Evolutionary conservation across 2,797 vertebrate genomes (phyloP), one percentile per base, ranked within the genome.

Genomic region (Pterois miles): DNA sequence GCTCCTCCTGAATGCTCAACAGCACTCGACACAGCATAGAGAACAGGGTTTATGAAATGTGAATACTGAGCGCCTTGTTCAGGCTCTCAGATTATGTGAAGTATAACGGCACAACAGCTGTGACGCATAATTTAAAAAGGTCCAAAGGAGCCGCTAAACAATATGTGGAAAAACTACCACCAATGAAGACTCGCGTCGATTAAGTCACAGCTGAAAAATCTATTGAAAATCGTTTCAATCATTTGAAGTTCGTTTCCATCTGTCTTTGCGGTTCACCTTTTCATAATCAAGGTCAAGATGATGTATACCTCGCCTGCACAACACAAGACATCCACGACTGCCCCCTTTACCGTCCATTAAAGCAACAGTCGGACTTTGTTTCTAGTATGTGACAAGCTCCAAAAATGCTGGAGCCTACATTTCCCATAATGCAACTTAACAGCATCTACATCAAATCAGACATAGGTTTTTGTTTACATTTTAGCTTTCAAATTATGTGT

Each of bases 91-190:
- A 27, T 74, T 29, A 57, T 68, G n/a, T 58, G 6, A 20, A 31
- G 53, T 36, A 34, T 31, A 58, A 63, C 3, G 10, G 43, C 46
- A 59, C 53, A 52, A 33, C 71, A 72, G 74, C 73, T 76, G 43
- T 6, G 18, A 25, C 4, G 2, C 36, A 68, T 31, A 31, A 48
- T 52, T 74, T 43, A 40, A 50, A 63, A 34, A 29, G 6, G 8
- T 48, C 8, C 27, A 56, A 53, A 38, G 27, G 5, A 63, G 23
- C 36, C 36, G 13, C 31, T 2, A 6, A 36, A 25, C 5, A 33
- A 25, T 50, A 38, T 36, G 31, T 4, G 4, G 20, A 29, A 58
- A 6, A 59, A 38, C 14, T 52, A 14, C 14, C 9, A 53, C 18
- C 29, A n/a, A 12, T 25, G 22, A 27, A 18, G 27, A 66, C 2